phyloP scores from a whole-genome alignment of 1,140 invertebrate species.

The Sarcophaga bullata region DNA sequence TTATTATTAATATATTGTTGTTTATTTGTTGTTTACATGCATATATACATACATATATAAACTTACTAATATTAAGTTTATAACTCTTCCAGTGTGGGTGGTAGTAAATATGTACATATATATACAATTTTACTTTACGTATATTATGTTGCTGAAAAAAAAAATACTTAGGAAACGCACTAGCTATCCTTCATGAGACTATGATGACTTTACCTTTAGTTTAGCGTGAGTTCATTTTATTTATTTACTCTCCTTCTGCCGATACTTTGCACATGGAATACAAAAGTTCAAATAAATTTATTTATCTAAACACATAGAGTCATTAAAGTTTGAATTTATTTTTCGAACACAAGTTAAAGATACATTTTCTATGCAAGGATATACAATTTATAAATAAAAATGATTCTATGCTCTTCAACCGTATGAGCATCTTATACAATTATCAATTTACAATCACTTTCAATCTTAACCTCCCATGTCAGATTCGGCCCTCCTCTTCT shows the following conservation, averaged over 20 bases:
- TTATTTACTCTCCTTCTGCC: neutral
- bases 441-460: too few relatives aligned
- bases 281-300: neutral
- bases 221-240: neutral
- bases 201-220: neutral
- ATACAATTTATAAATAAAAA: too few relatives aligned
- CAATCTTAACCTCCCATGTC: too few relatives aligned
- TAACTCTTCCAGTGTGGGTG: slow-evolving; percentile 13
- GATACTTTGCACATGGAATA: neutral
- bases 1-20: slow-evolving; percentile 11
- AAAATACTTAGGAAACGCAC: neutral
- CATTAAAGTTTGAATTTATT: neutral
- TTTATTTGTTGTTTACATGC: neutral
- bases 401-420: too few relatives aligned
- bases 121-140: neutral
- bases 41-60: neutral
- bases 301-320: neutral
- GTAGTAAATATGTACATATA: too few relatives aligned
- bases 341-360: neutral
- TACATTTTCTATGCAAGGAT: too few relatives aligned
- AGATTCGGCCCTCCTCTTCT: too few relatives aligned
- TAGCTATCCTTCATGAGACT: neutral
- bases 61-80: neutral
- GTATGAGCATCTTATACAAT: too few relatives aligned
- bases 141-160: neutral